Percentiles rank a stretch among this genome's conserved stretches.
Evolutionary conservation across 1,140 invertebrate genomes (phyloP).

Genomic region (Aphis gossypii): DNA sequence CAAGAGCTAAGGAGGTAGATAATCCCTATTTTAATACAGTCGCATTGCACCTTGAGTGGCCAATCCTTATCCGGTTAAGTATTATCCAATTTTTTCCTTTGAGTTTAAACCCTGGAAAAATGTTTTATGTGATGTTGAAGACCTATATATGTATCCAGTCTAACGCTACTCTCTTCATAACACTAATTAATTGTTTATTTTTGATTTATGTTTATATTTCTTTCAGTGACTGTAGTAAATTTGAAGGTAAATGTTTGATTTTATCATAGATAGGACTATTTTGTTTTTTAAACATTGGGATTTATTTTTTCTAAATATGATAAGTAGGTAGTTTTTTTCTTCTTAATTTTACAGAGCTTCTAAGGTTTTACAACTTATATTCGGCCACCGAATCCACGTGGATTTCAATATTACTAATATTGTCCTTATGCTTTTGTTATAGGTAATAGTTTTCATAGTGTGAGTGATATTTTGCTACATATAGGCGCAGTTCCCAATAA

Average conservation of each 20-base stretch:
- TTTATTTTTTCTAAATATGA: background rate
- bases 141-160: background rate
- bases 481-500: background rate
- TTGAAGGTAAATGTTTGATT: background rate
- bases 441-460: too few species aligned
- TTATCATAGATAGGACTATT: background rate
- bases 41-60: background rate
- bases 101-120: background rate
- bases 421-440: too few species aligned
- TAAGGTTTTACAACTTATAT: background rate
- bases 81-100: background rate
- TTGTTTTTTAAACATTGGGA: background rate
- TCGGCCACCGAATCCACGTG: background rate
- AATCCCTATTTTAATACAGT: background rate
- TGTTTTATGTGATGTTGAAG: background rate
- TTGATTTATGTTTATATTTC: background rate
- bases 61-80: background rate
- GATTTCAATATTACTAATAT: too few species aligned
- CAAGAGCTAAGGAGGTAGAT: background rate
- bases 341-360: too few species aligned
- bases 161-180: too few species aligned
- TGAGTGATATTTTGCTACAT: too few species aligned
- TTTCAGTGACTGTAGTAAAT: background rate
- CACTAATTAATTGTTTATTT: background rate
- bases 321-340: background rate